Evolutionary conservation across 2,113 vertebrate species (phyloP), one percentile per base, ranked within the genome.

Genomic region (Alouatta palliata): DNA sequence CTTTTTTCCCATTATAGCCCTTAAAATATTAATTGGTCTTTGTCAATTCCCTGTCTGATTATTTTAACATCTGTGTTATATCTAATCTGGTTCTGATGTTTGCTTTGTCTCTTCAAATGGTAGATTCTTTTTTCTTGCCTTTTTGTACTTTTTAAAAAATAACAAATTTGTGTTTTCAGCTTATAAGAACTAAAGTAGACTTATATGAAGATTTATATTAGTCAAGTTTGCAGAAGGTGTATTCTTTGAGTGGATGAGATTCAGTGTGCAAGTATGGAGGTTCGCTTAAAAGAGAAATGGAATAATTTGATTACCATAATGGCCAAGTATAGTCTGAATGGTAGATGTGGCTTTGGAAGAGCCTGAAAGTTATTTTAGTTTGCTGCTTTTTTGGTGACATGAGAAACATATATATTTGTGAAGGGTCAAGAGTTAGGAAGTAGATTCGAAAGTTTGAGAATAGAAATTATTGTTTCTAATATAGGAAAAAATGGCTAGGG

Each of bases 321-420:
- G 27, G 21, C 10, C n/a, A 58, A 30, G 1, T 45, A 11, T 1
- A 17, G 32, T 5, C 2, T 37, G 6, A 27, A 17, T 20, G 35
- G 49, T 43, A 70, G 12, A 52, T 8, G 4, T 11, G 21, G 6
- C 17, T 87, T 47, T 68, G 5, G 5, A 7, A 70, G 49, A 19
- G 13, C 1, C 16, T 20, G 7, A 27, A 68, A 43, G 2, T 61
- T 82, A 37, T 8, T 90, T 40, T 40, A 20, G 6, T 30, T 86
- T 66, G 49, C 8, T 75, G n/a, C 54, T 75, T 90, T 52, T 82
- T n/a, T 6, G 47, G 7, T 79, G n/a, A 84, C 14, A 45, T 11
- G 43, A 68, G 20, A 64, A 54, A 23, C 6, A 6, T 40, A 16
- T 14, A 19, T 30, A 40, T 37, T 5, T 79, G 43, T 71, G 70